phyloP scores from a whole-genome alignment of 2,888 invertebrate species.

The Patella pellucida region DNA sequence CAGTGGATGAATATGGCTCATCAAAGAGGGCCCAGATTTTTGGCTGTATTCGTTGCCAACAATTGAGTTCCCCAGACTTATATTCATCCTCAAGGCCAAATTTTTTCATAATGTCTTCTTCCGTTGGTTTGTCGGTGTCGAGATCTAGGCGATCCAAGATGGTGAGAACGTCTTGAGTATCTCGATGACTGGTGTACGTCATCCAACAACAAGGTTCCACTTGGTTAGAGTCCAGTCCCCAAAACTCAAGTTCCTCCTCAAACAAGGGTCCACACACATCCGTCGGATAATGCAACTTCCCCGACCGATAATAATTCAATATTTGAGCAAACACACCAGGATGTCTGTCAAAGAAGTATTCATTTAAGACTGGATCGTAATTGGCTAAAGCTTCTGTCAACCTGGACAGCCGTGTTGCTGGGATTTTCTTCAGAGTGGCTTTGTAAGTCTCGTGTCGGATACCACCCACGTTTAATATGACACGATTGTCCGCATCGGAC shows the following conservation, averaged over 20 bases:
- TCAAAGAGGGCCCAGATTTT: conserved; percentile 99
- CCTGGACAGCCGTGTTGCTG: conserved; percentile 92
- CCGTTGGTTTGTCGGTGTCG: conserved; percentile 95
- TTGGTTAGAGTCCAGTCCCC: conserved; percentile 99
- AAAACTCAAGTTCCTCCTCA: conserved; percentile 98
- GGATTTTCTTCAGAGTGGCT: conserved; percentile 93
- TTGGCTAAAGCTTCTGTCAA: conserved; percentile 97
- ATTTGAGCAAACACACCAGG: conserved; percentile 96
- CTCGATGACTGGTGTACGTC: conserved; percentile 91
- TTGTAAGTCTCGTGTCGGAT: conserved; percentile 87
- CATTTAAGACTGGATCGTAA: conserved; percentile 98
- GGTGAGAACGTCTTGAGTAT: conserved; percentile 98
- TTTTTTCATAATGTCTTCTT: conserved; percentile 96
- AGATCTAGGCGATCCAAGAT: conserved; percentile 97
- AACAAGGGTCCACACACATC: conserved; percentile 99
- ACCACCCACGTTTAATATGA: conserved; percentile 97
- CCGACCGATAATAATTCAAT: conserved; percentile 97
- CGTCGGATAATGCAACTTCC: conserved; percentile 98
- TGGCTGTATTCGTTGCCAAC: conserved; percentile 96
- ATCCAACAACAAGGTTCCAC: conserved; percentile 99
- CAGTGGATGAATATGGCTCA: conserved; percentile 97
- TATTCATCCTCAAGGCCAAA: conserved; percentile 79
- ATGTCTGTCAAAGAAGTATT: conserved; percentile 97
- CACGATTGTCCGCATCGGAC: conserved; percentile 85
- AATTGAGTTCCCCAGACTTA: conserved; percentile 71